These are phyloP conservation scores for Dermochelys coriacea DNA, from an alignment of 2,797 vertebrate species.

Conservation along the genomic window DNA sequence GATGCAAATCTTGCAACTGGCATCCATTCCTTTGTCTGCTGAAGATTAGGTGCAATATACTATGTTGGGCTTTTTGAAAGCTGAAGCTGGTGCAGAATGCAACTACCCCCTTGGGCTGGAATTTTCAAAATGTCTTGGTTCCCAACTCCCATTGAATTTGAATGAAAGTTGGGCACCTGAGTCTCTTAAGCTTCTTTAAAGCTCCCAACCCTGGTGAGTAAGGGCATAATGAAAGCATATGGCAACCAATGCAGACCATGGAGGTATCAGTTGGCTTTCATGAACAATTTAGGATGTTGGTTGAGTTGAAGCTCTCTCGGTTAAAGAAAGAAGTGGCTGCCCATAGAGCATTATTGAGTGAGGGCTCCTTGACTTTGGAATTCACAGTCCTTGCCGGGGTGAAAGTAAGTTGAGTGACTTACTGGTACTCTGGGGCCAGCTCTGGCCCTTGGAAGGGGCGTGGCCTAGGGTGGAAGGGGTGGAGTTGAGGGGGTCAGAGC, in stretches of 20 bases:
- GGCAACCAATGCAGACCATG: accelerated
- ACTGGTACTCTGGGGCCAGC: too few species aligned
- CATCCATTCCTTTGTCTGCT: neutral
- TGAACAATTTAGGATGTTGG: neutral
- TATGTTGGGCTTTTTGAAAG: neutral
- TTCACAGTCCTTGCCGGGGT: too few species aligned
- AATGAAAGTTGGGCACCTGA: accelerated
- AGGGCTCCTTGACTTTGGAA: neutral
- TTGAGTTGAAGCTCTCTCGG: neutral
- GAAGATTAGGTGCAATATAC: neutral
- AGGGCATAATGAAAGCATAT: neutral
- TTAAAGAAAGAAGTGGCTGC: too few species aligned
- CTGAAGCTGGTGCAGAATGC: neutral
- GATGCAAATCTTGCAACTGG: neutral
- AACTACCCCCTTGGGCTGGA: neutral
- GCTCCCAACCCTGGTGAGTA: neutral
- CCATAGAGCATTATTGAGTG: neutral
- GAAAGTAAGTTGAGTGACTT: too few species aligned
- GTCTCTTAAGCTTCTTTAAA: neutral
- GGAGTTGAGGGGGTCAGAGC: too few species aligned
- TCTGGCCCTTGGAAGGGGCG: too few species aligned
- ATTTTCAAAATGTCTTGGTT: neutral
- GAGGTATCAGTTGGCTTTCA: neutral
- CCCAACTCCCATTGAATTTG: neutral
- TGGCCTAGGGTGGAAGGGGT: too few species aligned